Conservation (phyloP, 1,140 invertebrate genomes). For the Drosophila bifasciata region DNA sequence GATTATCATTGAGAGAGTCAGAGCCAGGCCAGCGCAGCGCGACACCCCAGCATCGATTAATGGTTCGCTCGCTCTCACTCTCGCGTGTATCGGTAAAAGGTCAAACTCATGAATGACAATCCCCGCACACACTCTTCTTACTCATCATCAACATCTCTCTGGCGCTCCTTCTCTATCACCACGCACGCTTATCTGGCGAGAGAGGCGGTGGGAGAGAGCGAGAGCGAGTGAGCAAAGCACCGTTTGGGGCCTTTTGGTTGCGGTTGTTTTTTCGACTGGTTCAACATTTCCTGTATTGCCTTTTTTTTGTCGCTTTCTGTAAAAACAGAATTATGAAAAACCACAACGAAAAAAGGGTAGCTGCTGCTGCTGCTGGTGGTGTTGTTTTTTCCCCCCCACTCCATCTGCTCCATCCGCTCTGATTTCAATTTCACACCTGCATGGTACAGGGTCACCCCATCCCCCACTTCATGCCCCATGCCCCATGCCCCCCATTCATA, state of each 20-base stretch:
- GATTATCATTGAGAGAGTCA: constrained; percentile 55
- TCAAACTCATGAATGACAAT: constrained; percentile 52
- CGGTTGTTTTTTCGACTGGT: constrained; percentile 69
- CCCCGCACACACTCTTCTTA: too few species aligned
- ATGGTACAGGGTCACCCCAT: constrained; percentile 10
- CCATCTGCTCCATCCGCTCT: constrained; percentile 45
- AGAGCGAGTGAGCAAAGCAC: constrained; percentile 1
- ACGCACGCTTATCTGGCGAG: constrained; percentile 10
- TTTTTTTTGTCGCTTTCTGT: constrained; percentile 58
- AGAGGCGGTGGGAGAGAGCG: neutral
- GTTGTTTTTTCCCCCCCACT: neutral
- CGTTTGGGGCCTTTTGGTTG: constrained; percentile 39
- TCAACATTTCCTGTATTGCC: constrained; percentile 78
- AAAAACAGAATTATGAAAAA: constrained; percentile 67
- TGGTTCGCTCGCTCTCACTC: constrained; percentile 5
- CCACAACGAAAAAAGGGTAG: constrained; percentile 63
- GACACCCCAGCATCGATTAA: constrained; percentile 42
- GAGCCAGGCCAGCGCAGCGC: constrained; percentile 25
- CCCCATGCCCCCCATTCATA: neutral
- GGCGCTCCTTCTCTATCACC: constrained; percentile 19
- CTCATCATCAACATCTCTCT: too few species aligned
- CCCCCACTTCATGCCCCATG: neutral
- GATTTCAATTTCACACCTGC: constrained; percentile 78
- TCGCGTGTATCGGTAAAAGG: constrained; percentile 45
- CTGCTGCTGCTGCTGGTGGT: neutral